A percentile compares a stretch with the other conserved stretches of the same genome.
These are phyloP conservation scores for Mormyrus proboscirostris DNA, from an alignment of 2,797 vertebrate species.

Conservation along the genomic window DNA sequence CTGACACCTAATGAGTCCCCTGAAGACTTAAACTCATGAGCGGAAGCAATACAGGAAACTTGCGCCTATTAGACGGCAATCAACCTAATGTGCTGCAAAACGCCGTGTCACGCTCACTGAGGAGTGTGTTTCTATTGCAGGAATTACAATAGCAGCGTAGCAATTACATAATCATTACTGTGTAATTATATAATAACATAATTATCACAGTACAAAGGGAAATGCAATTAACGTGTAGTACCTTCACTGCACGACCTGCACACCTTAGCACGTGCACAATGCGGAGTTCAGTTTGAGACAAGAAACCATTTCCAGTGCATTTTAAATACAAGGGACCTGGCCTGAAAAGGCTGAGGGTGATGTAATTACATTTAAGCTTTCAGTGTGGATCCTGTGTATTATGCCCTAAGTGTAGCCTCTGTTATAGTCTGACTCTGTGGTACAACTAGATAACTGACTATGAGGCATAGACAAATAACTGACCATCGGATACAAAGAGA, in stretches of 20 bases:
- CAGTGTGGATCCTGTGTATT: neutral
- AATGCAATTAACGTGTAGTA: neutral
- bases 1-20: neutral
- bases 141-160: neutral
- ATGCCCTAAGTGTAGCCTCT: neutral
- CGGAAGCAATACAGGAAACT: neutral
- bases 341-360: neutral
- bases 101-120: neutral
- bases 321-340: neutral
- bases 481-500: neutral
- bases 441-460: neutral
- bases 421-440: neutral
- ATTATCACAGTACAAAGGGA: neutral
- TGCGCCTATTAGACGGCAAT: neutral
- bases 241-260: neutral
- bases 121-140: neutral
- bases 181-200: constrained; percentile 1
- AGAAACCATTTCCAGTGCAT: neutral
- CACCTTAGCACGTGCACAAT: neutral
- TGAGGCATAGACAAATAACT: neutral
- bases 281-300: neutral
- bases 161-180: constrained; percentile 5
- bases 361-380: neutral
- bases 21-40: neutral
- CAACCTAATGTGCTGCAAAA: neutral